Evolutionary conservation across 2,113 vertebrate genomes (phyloP).

Genomic region (Rostratula benghalensis): DNA sequence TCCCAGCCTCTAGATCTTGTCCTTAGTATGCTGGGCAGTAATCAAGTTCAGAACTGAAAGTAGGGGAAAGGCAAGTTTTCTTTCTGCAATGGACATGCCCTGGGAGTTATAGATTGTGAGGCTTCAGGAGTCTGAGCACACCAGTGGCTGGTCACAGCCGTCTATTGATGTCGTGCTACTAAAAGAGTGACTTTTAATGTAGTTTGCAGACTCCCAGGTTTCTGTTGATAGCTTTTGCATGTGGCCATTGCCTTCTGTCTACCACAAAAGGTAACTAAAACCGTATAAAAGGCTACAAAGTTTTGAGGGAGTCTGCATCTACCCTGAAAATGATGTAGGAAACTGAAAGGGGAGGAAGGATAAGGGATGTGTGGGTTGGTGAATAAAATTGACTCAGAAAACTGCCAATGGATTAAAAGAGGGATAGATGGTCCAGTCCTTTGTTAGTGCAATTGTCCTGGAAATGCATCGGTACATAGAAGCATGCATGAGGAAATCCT

Average conservation of each 20-base stretch:
- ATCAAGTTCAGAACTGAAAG: not conserved
- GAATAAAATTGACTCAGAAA: not conserved
- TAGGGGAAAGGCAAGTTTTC: not conserved
- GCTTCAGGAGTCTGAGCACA: not conserved
- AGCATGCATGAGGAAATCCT: not conserved
- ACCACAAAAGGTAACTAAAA: not conserved
- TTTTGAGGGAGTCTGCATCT: not conserved
- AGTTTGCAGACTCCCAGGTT: not conserved
- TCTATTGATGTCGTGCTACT: not conserved
- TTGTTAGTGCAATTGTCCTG: not conserved
- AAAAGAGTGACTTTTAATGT: not conserved
- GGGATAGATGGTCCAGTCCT: not conserved
- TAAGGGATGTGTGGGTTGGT: accelerated
- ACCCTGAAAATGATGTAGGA: not conserved
- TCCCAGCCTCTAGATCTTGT: not conserved
- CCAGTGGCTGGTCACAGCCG: not conserved
- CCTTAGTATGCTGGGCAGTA: not conserved
- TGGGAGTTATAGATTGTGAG: not conserved
- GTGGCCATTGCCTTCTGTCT: not conserved
- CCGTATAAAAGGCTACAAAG: not conserved
- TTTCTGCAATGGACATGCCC: not conserved
- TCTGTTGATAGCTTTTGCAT: not conserved
- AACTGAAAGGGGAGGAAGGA: not conserved
- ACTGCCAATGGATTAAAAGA: not conserved
- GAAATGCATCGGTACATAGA: not conserved